phyloP scores from a whole-genome alignment of 2,888 invertebrate species.

The Synergus japonicus region DNA sequence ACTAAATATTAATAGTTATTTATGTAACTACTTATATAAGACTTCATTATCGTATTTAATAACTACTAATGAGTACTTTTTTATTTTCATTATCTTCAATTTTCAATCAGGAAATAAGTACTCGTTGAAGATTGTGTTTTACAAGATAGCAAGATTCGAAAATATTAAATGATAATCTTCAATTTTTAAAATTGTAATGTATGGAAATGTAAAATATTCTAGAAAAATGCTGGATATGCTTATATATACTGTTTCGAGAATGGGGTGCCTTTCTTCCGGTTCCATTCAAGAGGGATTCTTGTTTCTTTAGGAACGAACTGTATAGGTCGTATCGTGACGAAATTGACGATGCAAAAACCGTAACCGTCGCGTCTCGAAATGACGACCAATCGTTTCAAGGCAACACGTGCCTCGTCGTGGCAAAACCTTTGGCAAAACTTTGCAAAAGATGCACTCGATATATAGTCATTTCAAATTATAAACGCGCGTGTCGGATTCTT shows the following conservation, averaged over 20 bases:
- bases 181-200: background rate
- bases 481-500: background rate
- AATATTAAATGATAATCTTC: background rate
- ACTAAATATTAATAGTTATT: background rate
- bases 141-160: background rate
- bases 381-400: conserved; percentile 32
- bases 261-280: conserved; percentile 1
- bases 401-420: conserved; percentile 5
- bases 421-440: conserved; percentile 22
- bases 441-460: conserved; percentile 3
- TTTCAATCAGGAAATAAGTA: background rate
- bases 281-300: background rate
- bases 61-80: background rate
- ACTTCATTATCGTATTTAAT: conserved; percentile 24
- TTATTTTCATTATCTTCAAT: background rate
- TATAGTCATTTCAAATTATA: background rate
- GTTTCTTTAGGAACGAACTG: background rate
- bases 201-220: too few species aligned
- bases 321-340: conserved; percentile 20
- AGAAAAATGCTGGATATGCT: too few species aligned
- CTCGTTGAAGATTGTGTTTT: background rate
- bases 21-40: conserved; percentile 6
- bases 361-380: conserved; percentile 21
- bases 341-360: conserved; percentile 24
- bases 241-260: background rate